Percentiles rank a stretch among this genome's conserved stretches.
Evolutionary conservation across 2,797 vertebrate genomes (phyloP).

Genomic region (Leptatherina wallacei): DNA sequence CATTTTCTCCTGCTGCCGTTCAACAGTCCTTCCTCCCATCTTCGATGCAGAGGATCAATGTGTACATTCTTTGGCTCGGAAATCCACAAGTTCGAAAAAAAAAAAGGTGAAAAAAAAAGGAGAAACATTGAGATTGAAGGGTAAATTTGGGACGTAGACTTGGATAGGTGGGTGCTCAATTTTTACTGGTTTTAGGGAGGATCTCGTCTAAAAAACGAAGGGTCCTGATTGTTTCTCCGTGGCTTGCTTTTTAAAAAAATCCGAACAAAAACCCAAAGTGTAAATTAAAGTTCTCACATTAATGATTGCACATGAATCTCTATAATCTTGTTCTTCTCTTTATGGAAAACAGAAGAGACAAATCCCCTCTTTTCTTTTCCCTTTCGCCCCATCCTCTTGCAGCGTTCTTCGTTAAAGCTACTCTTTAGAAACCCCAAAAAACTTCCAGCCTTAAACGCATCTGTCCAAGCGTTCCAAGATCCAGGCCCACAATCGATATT

Average conservation of each 20-base stretch:
- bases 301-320: conserved; percentile 49
- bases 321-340: conserved; percentile 32
- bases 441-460: conserved; percentile 34
- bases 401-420: conserved; percentile 14
- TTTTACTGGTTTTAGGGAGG: not conserved
- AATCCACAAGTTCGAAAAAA: conserved; percentile 31
- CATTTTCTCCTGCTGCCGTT: conserved; percentile 39
- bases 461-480: conserved; percentile 37
- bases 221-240: not conserved
- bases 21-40: conserved; percentile 54
- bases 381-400: conserved; percentile 12
- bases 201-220: conserved; percentile 4
- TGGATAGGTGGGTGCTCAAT: not conserved
- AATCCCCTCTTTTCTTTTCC: conserved; percentile 31
- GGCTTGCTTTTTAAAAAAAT: conserved; percentile 8
- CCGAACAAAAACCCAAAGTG: not conserved
- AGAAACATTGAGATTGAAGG: conserved; percentile 8
- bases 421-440: conserved; percentile 19
- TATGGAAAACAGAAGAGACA: conserved; percentile 19
- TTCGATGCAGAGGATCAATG: conserved; percentile 50
- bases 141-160: conserved; percentile 2
- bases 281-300: conserved; percentile 45
- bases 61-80: conserved; percentile 79
- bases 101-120: conserved; percentile 10
- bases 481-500: conserved; percentile 25